A percentile compares a stretch with the other conserved stretches of the same genome.
These are phyloP conservation scores for Ostrea denselamellosa DNA, from an alignment of 1,140 invertebrate species.

Conservation along the genomic window DNA sequence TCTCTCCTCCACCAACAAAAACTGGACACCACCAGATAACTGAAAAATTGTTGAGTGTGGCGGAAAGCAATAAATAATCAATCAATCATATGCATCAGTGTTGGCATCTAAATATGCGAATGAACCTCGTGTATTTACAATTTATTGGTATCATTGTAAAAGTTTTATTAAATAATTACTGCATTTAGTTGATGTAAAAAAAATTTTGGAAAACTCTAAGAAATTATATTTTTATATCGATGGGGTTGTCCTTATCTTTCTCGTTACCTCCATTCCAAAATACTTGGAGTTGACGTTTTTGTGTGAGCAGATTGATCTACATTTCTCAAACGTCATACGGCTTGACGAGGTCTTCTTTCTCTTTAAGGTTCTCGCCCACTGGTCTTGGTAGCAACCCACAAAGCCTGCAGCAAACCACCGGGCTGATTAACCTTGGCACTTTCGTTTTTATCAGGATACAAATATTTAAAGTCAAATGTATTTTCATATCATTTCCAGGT, in stretches of 20 bases:
- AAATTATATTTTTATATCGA: too few relatives aligned
- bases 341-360: not conserved
- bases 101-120: too few relatives aligned
- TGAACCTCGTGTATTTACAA: too few relatives aligned
- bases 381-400: not conserved
- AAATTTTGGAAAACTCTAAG: too few relatives aligned
- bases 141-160: too few relatives aligned
- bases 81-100: too few relatives aligned
- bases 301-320: constrained; percentile 1
- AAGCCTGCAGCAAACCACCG: not conserved
- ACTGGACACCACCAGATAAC: too few relatives aligned
- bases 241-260: not conserved
- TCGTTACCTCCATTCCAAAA: not conserved
- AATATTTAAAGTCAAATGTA: not conserved
- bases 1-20: too few relatives aligned
- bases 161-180: too few relatives aligned
- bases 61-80: too few relatives aligned
- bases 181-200: too few relatives aligned
- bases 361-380: not conserved
- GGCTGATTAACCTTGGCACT: not conserved
- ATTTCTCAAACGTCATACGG: not conserved
- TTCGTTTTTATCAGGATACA: not conserved
- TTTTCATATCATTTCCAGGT: not conserved
- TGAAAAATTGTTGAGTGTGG: too few relatives aligned
- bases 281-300: not conserved